Percentiles rank a stretch among this genome's conserved stretches.
Evolutionary conservation across 2,797 vertebrate genomes (phyloP).

Genomic region (Danio kyathit): DNA sequence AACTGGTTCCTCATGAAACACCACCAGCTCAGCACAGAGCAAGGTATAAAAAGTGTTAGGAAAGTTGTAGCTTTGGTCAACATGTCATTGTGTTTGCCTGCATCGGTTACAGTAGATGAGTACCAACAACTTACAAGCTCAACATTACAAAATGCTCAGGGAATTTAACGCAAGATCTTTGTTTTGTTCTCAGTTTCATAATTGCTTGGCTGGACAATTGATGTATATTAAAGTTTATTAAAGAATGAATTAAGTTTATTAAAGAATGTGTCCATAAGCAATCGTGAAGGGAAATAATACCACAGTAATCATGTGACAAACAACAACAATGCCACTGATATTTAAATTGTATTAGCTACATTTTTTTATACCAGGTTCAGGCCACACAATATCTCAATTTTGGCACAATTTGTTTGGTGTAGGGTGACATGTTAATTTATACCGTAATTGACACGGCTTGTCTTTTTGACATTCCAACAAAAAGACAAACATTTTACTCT

Average conservation of each 20-base stretch:
- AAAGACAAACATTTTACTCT: too few relatives aligned
- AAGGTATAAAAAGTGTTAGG: slow-evolving; percentile 13
- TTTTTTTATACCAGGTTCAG: too few relatives aligned
- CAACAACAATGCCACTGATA: neutral
- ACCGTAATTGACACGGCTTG: too few relatives aligned
- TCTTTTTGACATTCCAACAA: too few relatives aligned
- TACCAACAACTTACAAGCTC: neutral
- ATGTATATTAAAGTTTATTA: too few relatives aligned
- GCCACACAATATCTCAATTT: too few relatives aligned
- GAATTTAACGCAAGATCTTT: neutral
- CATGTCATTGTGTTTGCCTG: neutral
- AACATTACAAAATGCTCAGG: slow-evolving; percentile 1
- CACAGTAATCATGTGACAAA: neutral
- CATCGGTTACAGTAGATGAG: neutral
- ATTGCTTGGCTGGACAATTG: neutral
- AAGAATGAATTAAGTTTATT: too few relatives aligned
- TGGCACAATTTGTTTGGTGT: too few relatives aligned
- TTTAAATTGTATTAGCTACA: neutral
- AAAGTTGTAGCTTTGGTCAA: neutral
- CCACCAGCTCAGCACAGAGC: neutral
- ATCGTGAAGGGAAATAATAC: neutral
- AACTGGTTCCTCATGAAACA: neutral
- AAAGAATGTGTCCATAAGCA: neutral
- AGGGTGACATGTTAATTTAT: too few relatives aligned
- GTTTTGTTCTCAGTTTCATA: neutral